These are phyloP conservation scores for Chydorus sphaericus DNA, from an alignment of 2,888 invertebrate genomes.

Conservation along the genomic window DNA sequence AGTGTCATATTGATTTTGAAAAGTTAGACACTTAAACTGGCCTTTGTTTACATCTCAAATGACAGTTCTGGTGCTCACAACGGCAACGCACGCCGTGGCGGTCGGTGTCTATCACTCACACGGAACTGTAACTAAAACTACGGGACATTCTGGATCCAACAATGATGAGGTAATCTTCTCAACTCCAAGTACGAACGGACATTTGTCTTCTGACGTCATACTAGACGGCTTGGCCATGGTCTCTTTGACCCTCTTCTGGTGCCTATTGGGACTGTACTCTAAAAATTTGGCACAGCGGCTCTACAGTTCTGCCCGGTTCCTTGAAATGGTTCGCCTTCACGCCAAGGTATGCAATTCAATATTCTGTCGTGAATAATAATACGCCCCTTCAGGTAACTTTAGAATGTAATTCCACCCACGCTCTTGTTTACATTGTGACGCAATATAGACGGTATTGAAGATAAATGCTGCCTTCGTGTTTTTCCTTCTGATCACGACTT, in stretches of 20 bases:
- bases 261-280: slow-evolving; percentile 30
- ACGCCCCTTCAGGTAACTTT: background rate
- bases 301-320: slow-evolving; percentile 28
- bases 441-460: slow-evolving; percentile 27
- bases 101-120: background rate
- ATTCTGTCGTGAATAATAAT: background rate
- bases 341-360: slow-evolving; percentile 21
- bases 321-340: slow-evolving; percentile 29
- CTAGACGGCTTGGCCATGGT: slow-evolving; percentile 27
- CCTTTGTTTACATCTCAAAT: background rate
- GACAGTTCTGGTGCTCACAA: background rate
- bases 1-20: background rate
- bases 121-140: slow-evolving; percentile 18
- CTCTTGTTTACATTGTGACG: background rate
- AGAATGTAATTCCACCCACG: background rate
- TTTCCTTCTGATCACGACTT: slow-evolving; percentile 22
- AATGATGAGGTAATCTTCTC: no score
- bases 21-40: background rate
- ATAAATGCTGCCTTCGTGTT: slow-evolving; percentile 27
- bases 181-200: no score
- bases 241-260: slow-evolving; percentile 27
- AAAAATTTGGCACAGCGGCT: slow-evolving; percentile 29
- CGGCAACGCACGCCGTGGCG: background rate
- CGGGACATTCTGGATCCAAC: slow-evolving; percentile 27
- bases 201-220: no score